Percentiles rank a stretch among this genome's conserved stretches.
Conservation (phyloP, 2,888 invertebrate species). For the Tenthredo mesomela region DNA sequence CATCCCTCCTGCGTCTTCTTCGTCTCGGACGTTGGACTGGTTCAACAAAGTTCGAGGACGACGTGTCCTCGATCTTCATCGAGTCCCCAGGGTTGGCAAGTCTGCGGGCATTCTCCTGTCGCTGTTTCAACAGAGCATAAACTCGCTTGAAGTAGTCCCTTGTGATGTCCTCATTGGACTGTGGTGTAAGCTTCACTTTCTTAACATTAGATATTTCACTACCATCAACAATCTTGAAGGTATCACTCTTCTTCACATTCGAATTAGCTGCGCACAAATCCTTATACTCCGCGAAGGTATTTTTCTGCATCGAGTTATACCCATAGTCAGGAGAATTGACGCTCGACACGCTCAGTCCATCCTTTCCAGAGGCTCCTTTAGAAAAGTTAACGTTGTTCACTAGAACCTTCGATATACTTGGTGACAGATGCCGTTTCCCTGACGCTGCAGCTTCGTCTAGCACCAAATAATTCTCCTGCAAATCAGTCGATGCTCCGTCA, state of each 20-base stretch:
- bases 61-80: slow-evolving; percentile 65
- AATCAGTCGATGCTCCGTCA: slow-evolving; percentile 62
- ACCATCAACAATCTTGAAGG: slow-evolving; percentile 72
- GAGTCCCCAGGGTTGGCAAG: slow-evolving; percentile 57
- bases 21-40: slow-evolving; percentile 60
- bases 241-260: slow-evolving; percentile 73
- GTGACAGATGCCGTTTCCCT: slow-evolving; percentile 14
- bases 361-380: slow-evolving; percentile 1
- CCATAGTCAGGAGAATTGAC: slow-evolving; percentile 65
- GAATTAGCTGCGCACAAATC: slow-evolving; percentile 62
- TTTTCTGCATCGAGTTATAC: slow-evolving; percentile 69
- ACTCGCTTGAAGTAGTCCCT: slow-evolving; percentile 74
- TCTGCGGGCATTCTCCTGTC: slow-evolving; percentile 63
- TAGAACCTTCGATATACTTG: slow-evolving; percentile 58
- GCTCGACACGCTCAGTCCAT: slow-evolving; percentile 33
- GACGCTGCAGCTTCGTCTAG: slow-evolving; percentile 57
- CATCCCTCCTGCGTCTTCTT: slow-evolving; percentile 63
- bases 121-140: slow-evolving; percentile 71
- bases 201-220: slow-evolving; percentile 60
- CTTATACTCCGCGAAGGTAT: slow-evolving; percentile 59
- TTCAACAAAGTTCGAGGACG: slow-evolving; percentile 66
- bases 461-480: slow-evolving; percentile 72
- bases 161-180: slow-evolving; percentile 68
- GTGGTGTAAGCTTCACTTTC: slow-evolving; percentile 52
- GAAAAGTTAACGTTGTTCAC: slow-evolving; percentile 54